These are phyloP conservation scores for Ahaetulla prasina DNA, from an alignment of 2,113 vertebrate species.

Conservation along the genomic window DNA sequence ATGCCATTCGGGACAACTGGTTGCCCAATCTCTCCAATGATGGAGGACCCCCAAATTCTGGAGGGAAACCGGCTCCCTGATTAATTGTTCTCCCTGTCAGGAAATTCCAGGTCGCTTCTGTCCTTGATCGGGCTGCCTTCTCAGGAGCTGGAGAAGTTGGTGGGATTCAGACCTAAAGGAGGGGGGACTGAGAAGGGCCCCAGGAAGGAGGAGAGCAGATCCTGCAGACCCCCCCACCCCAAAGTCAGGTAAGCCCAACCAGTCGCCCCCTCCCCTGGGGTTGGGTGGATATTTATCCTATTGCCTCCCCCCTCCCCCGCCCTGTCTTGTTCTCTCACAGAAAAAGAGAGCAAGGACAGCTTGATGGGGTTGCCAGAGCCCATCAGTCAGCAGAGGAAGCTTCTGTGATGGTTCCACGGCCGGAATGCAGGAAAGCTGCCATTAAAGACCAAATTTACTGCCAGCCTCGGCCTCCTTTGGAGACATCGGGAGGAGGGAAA, in stretches of 20 bases:
- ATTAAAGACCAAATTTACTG: not conserved
- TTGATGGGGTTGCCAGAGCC: not conserved
- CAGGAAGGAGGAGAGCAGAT: not conserved
- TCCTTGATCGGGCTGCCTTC: not conserved
- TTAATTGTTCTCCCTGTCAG: no score
- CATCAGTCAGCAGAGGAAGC: not conserved
- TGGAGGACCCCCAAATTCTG: no score
- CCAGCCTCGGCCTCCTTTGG: not conserved
- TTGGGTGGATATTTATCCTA: not conserved
- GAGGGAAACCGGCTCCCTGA: no score
- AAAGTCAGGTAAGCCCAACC: not conserved
- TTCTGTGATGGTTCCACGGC: not conserved
- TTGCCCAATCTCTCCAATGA: no score
- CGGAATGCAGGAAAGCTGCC: not conserved
- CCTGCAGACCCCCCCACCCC: not conserved
- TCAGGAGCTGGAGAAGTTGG: not conserved
- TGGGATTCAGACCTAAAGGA: not conserved
- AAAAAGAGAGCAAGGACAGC: not conserved
- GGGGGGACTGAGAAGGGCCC: not conserved
- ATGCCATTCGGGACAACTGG: no score
- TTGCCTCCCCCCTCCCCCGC: not conserved
- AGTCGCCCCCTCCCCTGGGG: not conserved
- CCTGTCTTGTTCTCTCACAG: not conserved
- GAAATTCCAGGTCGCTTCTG: no score
- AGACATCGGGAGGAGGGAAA: no score